phyloP scores from a whole-genome alignment of 2,797 vertebrate species.

The Mormyrops attenuatus region DNA sequence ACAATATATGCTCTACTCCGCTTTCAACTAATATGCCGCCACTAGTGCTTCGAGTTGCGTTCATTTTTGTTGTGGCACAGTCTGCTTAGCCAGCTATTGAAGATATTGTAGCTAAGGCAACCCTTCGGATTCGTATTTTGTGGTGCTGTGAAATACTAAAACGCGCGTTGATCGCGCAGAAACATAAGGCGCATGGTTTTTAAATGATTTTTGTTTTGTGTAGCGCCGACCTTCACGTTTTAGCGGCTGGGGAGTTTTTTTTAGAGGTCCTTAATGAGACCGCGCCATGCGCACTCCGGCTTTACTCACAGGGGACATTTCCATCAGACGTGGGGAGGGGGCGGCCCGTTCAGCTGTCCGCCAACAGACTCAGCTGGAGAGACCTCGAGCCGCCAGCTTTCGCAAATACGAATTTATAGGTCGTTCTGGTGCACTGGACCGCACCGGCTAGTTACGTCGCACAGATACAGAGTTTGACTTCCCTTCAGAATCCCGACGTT shows the following conservation, averaged over 20 bases:
- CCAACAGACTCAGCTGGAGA: neutral
- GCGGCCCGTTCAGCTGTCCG: neutral
- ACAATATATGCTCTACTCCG: no score
- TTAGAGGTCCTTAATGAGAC: neutral
- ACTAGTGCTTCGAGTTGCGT: neutral
- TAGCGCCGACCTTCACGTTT: slow-evolving; percentile 13
- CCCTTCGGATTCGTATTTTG: neutral
- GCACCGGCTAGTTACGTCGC: neutral
- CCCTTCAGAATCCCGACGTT: neutral
- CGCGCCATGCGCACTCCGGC: neutral
- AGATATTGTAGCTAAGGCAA: neutral
- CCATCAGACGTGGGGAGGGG: neutral
- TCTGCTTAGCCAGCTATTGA: neutral
- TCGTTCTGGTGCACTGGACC: neutral
- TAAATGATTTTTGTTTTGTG: neutral
- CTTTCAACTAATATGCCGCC: neutral
- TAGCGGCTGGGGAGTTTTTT: neutral
- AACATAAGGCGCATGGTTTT: neutral
- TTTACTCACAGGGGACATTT: neutral
- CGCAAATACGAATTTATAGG: neutral
- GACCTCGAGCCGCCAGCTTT: neutral
- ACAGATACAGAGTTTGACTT: neutral
- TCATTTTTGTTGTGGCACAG: slow-evolving; percentile 18
- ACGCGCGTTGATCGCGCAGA: neutral
- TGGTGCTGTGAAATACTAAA: neutral